Evolutionary conservation across 2,888 invertebrate genomes (phyloP), one percentile per base, ranked within the genome.

Genomic region (Nudaria mundana): DNA sequence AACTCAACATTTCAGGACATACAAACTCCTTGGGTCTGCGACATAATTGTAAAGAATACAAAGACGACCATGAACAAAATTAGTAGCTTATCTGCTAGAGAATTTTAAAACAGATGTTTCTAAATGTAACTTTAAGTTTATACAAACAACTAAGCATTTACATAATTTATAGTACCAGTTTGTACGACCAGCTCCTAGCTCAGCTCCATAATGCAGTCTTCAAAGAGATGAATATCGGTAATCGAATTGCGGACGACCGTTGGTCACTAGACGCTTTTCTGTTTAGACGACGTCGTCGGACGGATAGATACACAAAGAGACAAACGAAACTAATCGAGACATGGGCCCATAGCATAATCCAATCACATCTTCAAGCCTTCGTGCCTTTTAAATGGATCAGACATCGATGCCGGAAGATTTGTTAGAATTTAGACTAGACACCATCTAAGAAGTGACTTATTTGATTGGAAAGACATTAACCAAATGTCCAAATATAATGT

Each of bases 251-350:
- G 58, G 64, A 62, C 73, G 65, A 80, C 81, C 76, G 77, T 74
- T 66, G 68, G 69, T 73, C 60, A 71, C 60, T 66, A 71, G 76
- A 72, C 71, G 77, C 67, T 75, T 73, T 71, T 72, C 64, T 64
- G 63, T 74, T 71, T 63, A 64, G 65, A 57, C 56, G 52, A 53
- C 25, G 63, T n/a, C n/a, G 65, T 61, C 59, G 44, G 54, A 48
- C 60, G 56, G 50, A 26, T 48, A 69, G 63, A 61, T 65, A 68
- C 71, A 77, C 84, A 79, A 80, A 84, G 82, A 81, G 71, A 81
- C 82, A 83, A 83, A 86, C 82, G 78, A 86, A 81, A 82, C 85
- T 87, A 86, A 85, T 86, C 80, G 76, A 63, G 77, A 74, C 79
- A 81, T 83, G 72, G 77, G 75, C 76, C 73, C 74, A 71, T 71